Conservation (phyloP, 2,888 invertebrate genomes). For the Eupeodes latifasciatus region DNA sequence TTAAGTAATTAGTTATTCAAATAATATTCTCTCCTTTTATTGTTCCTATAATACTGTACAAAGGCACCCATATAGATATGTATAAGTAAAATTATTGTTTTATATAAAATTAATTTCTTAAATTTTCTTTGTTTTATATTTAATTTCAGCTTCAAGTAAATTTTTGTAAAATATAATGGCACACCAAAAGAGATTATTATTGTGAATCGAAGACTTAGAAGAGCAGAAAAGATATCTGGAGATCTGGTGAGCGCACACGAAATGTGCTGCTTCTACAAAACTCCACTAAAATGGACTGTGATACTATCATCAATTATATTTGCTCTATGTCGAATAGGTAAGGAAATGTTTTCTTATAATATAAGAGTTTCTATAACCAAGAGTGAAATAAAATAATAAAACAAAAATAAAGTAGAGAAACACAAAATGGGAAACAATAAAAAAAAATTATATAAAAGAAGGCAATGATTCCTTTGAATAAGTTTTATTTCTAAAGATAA, state of each 20-base stretch:
- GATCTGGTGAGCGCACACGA: constrained; percentile 51
- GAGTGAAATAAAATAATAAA: neutral
- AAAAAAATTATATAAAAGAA: constrained; percentile 4
- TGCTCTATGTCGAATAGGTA: constrained; percentile 82
- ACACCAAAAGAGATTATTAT: constrained; percentile 13
- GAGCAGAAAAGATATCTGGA: constrained; percentile 47
- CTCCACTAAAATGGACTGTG: constrained; percentile 83
- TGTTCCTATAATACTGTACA: neutral
- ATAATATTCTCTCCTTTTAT: constrained; percentile 20
- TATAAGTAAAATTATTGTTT: neutral
- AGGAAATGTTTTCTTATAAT: constrained; percentile 71
- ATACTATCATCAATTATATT: constrained; percentile 83
- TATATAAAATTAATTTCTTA: constrained; percentile 47
- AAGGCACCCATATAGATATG: neutral
- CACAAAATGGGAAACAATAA: constrained; percentile 6
- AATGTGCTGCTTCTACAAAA: constrained; percentile 77
- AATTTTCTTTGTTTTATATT: constrained; percentile 49
- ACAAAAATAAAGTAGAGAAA: neutral
- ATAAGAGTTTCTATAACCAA: neutral
- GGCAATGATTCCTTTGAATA: constrained; percentile 51
- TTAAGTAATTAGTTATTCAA: constrained; percentile 61
- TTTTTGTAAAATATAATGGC: constrained; percentile 50
- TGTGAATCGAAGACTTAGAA: constrained; percentile 47
- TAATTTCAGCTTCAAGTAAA: constrained; percentile 60
- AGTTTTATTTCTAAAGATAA: constrained; percentile 57